phyloP scores from a whole-genome alignment of 2,113 vertebrate genomes.

The Dicerorhinus sumatrensis region DNA sequence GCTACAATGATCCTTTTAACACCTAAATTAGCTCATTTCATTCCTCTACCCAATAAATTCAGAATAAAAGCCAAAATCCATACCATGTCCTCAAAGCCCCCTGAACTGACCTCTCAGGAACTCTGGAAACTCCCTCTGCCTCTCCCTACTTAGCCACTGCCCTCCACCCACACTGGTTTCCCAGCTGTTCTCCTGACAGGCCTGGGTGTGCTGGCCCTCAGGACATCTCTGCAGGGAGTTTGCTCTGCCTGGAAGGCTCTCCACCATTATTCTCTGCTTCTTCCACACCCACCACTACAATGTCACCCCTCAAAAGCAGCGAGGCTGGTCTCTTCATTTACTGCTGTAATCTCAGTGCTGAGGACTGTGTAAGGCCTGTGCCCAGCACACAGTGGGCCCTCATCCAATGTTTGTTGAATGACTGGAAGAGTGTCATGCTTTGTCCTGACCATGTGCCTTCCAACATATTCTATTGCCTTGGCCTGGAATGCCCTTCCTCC shows the following conservation, averaged over 20 bases:
- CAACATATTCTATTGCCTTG: not conserved
- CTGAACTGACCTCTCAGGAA: not conserved
- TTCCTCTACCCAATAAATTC: not conserved
- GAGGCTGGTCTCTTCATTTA: not conserved
- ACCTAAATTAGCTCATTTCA: not conserved
- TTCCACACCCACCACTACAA: not conserved
- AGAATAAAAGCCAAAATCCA: not conserved
- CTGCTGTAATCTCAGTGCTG: not conserved
- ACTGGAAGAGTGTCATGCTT: not conserved
- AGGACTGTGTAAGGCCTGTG: not conserved
- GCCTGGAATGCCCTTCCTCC: not conserved
- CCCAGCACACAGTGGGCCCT: not conserved
- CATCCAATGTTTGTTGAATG: not conserved
- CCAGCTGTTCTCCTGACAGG: not conserved
- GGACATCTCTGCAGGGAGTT: not conserved
- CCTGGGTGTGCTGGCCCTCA: not conserved
- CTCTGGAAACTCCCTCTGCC: not conserved
- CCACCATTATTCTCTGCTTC: not conserved
- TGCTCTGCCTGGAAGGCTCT: not conserved
- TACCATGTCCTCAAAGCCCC: not conserved
- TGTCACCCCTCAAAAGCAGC: not conserved
- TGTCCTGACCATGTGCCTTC: not conserved
- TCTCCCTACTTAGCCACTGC: not conserved
- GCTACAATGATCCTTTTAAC: not conserved
- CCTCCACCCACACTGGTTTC: not conserved